Conservation (phyloP, 2,888 invertebrate species). For the Patella ulyssiponensis region DNA sequence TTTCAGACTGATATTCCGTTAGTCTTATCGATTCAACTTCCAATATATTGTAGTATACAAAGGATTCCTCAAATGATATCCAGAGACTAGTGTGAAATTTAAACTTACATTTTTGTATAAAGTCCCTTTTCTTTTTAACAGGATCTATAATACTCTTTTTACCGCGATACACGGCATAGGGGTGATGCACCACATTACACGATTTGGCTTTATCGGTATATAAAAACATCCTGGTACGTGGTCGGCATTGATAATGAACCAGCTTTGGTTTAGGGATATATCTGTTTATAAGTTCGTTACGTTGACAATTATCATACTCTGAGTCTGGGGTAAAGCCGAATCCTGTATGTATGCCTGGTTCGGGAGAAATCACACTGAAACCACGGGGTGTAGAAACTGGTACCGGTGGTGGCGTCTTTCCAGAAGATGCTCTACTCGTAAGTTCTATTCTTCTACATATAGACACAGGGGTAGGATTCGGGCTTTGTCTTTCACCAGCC, state of each 20-base stretch:
- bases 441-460: neutral
- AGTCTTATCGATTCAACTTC: too few relatives aligned
- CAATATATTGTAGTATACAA: too few relatives aligned
- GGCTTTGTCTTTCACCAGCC: neutral
- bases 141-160: neutral
- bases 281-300: conserved; percentile 17
- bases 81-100: too few relatives aligned
- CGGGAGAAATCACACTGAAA: neutral
- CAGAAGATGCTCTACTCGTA: neutral
- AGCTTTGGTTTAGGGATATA: conserved; percentile 14
- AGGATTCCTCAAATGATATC: too few relatives aligned
- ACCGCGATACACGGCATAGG: conserved; percentile 13
- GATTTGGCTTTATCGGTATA: conserved; percentile 15
- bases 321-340: conserved; percentile 11
- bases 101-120: too few relatives aligned
- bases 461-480: neutral
- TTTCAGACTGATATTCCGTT: too few relatives aligned
- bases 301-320: conserved; percentile 13
- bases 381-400: conserved; percentile 5
- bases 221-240: conserved; percentile 16
- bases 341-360: neutral
- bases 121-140: too few relatives aligned
- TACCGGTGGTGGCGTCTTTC: neutral
- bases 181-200: conserved; percentile 15
- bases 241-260: conserved; percentile 16